These are phyloP conservation scores for Alexandromys fortis DNA, from an alignment of 2,113 vertebrate genomes.

Conservation along the genomic window DNA sequence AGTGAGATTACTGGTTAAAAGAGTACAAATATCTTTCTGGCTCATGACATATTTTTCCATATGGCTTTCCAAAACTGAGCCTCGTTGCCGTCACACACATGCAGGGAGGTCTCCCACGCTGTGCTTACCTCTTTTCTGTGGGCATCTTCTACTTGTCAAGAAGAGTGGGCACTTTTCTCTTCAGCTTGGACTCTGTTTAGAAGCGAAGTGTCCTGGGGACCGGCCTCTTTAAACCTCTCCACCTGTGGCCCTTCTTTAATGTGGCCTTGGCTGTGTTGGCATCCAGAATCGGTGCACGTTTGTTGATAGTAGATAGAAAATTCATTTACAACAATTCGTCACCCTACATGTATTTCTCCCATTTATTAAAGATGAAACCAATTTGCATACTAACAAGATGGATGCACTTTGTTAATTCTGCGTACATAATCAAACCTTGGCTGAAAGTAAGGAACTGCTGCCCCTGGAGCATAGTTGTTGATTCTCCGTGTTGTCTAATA, in stretches of 20 bases:
- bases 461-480: neutral
- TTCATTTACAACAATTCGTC: neutral
- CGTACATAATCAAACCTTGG: neutral
- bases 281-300: neutral
- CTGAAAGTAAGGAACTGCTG: neutral
- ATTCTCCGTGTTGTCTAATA: neutral
- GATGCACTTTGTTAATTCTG: neutral
- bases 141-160: neutral
- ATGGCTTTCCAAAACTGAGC: constrained; percentile 72
- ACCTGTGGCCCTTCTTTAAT: neutral
- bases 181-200: constrained; percentile 22
- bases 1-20: constrained; percentile 71
- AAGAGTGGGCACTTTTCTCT: neutral
- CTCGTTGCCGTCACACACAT: neutral
- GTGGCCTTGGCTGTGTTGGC: neutral
- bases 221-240: neutral
- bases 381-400: neutral
- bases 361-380: neutral
- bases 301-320: neutral
- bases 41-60: constrained; percentile 76
- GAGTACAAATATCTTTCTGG: constrained; percentile 78
- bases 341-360: neutral
- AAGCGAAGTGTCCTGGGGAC: neutral
- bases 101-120: neutral
- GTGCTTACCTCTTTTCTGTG: constrained; percentile 7